phyloP scores from a whole-genome alignment of 2,113 vertebrate genomes.

The Turdus rufiventris region DNA sequence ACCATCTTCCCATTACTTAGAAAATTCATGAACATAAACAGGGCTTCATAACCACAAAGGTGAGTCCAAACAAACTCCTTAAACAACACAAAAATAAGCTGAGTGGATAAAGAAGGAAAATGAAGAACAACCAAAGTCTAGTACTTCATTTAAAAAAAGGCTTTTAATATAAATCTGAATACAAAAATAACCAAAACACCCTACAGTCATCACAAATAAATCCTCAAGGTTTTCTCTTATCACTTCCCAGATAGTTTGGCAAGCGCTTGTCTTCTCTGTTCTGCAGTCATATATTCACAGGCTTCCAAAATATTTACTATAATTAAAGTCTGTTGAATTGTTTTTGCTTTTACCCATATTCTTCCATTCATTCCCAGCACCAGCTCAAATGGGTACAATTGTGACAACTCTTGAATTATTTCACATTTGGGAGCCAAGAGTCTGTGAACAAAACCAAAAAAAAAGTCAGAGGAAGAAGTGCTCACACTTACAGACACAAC shows the following conservation, averaged over 20 bases:
- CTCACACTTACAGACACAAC: not conserved
- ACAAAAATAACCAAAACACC: not conserved
- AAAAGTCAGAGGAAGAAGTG: not conserved
- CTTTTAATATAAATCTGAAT: conserved; percentile 42
- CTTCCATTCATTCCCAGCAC: conserved; percentile 93
- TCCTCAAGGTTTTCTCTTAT: not conserved
- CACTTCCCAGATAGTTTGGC: conserved; percentile 75
- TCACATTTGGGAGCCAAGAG: conserved; percentile 84
- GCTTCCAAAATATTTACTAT: conserved; percentile 90
- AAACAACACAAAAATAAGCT: not conserved
- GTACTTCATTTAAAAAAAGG: not conserved
- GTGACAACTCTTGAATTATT: conserved; percentile 83
- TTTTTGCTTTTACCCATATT: conserved; percentile 87
- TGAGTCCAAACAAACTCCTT: not conserved
- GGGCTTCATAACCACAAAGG: not conserved
- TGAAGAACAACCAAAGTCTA: not conserved
- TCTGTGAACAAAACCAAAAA: conserved; percentile 60
- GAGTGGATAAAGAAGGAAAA: not conserved
- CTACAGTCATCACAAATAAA: not conserved
- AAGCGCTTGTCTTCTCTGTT: conserved; percentile 84
- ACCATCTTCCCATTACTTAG: not conserved
- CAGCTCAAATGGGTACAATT: conserved; percentile 87
- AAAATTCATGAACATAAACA: not conserved
- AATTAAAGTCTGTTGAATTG: conserved; percentile 87
- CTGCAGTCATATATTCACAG: conserved; percentile 86